phyloP scores from a whole-genome alignment of 2,113 vertebrate genomes.

The Poecile atricapillus region DNA sequence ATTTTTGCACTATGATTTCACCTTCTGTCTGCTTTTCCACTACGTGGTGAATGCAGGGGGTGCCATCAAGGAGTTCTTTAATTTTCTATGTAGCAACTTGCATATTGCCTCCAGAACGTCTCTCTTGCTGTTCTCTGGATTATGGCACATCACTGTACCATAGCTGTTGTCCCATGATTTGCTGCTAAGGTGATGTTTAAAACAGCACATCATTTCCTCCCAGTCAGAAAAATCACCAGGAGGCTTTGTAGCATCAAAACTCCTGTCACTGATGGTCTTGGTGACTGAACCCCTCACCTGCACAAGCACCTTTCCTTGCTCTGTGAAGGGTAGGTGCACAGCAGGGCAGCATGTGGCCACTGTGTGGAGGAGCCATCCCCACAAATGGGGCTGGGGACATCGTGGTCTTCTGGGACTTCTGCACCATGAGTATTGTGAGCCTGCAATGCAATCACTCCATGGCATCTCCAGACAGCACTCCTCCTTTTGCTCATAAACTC shows the following conservation, averaged over 20 bases:
- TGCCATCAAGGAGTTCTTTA: not conserved
- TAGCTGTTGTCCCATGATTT: not conserved
- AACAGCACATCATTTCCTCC: not conserved
- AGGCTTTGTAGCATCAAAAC: not conserved
- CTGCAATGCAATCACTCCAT: not conserved
- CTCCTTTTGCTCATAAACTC: not conserved
- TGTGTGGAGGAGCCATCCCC: not conserved
- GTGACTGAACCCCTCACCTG: not conserved
- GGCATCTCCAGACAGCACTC: not conserved
- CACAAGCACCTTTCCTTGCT: not conserved
- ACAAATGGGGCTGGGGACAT: not conserved
- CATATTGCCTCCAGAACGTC: not conserved
- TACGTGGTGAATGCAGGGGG: not conserved
- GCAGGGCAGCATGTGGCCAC: not conserved
- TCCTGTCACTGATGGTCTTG: fast-evolving
- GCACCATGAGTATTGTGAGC: not conserved
- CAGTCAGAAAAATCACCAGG: not conserved
- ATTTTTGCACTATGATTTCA: not conserved
- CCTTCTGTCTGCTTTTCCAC: not conserved
- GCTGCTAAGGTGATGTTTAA: not conserved
- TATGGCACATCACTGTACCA: not conserved
- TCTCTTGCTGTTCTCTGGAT: not conserved
- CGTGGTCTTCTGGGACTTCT: not conserved
- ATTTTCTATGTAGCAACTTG: not conserved
- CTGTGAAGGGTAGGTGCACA: not conserved